Evolutionary conservation across 2,113 vertebrate genomes (phyloP).

Genomic region (Pogona vitticeps): DNA sequence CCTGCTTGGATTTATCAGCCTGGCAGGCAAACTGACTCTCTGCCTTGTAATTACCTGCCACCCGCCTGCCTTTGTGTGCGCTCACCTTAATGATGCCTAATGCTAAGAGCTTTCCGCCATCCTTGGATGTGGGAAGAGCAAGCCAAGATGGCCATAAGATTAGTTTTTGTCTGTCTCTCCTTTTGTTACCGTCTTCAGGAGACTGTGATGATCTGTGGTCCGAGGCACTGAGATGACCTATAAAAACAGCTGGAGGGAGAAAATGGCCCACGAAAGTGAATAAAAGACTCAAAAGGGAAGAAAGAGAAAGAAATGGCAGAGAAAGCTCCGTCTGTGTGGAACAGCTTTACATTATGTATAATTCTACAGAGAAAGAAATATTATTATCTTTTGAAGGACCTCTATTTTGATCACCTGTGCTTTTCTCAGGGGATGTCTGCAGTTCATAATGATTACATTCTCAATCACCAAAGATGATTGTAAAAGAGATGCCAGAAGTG

Average conservation of each 20-base stretch:
- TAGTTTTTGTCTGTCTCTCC: accelerated
- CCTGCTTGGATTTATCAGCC: constrained; percentile 1
- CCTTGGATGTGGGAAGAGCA: neutral
- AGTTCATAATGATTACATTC: too few relatives aligned
- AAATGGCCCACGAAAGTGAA: neutral
- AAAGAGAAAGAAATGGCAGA: too few relatives aligned
- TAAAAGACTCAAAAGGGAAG: neutral
- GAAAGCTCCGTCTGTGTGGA: neutral
- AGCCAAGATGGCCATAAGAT: accelerated
- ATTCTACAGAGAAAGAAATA: neutral
- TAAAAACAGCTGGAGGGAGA: accelerated
- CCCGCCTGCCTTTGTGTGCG: constrained; percentile 2
- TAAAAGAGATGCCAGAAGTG: too few relatives aligned
- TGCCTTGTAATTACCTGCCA: neutral
- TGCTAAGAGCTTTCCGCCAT: neutral
- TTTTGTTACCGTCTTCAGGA: neutral
- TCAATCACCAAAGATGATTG: too few relatives aligned
- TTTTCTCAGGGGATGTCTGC: too few relatives aligned
- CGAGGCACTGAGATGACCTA: neutral
- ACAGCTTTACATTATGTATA: neutral
- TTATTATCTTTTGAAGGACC: neutral
- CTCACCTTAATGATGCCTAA: neutral
- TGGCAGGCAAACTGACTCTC: neutral
- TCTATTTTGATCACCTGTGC: neutral
- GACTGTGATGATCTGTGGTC: accelerated